A percentile compares a stretch with the other conserved stretches of the same genome.
Evolutionary conservation across 2,113 vertebrate genomes (phyloP).

Genomic region (Eurystomus gularis): DNA sequence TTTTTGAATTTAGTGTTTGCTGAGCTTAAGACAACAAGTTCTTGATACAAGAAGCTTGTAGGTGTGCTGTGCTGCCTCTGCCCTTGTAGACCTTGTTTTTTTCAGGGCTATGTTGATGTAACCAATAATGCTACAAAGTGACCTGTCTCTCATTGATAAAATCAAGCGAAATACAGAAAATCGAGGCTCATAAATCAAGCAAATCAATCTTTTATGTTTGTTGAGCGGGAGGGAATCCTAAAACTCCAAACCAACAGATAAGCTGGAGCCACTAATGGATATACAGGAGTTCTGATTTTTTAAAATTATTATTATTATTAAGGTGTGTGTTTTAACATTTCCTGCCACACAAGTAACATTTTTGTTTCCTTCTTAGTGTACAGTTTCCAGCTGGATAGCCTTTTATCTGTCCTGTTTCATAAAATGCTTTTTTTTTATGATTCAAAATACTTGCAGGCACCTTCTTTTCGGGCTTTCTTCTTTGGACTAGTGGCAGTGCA

Average conservation of each 20-base stretch:
- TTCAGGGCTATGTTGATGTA: background rate
- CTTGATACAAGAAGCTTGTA: rapidly evolving
- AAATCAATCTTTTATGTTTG: background rate
- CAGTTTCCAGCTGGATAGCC: background rate
- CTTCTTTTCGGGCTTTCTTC: background rate
- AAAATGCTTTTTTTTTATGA: background rate
- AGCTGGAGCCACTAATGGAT: background rate
- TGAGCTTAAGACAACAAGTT: background rate
- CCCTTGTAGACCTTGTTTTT: background rate
- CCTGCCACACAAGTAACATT: background rate
- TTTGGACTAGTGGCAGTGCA: background rate
- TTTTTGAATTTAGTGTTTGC: background rate
- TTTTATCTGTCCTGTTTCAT: background rate
- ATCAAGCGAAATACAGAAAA: background rate
- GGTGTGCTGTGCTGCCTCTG: background rate
- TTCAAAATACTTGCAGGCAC: background rate
- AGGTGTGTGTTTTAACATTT: background rate
- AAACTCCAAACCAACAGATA: background rate
- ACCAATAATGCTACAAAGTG: background rate
- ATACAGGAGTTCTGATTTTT: background rate
- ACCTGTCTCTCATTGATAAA: background rate
- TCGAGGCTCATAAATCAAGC: background rate
- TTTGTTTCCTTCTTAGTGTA: background rate
- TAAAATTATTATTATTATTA: no score
- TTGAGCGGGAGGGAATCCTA: background rate